Percentiles rank a stretch among this genome's conserved stretches.
These are phyloP conservation scores for Okamejei kenojei DNA, from an alignment of 2,797 vertebrate genomes.

Conservation along the genomic window DNA sequence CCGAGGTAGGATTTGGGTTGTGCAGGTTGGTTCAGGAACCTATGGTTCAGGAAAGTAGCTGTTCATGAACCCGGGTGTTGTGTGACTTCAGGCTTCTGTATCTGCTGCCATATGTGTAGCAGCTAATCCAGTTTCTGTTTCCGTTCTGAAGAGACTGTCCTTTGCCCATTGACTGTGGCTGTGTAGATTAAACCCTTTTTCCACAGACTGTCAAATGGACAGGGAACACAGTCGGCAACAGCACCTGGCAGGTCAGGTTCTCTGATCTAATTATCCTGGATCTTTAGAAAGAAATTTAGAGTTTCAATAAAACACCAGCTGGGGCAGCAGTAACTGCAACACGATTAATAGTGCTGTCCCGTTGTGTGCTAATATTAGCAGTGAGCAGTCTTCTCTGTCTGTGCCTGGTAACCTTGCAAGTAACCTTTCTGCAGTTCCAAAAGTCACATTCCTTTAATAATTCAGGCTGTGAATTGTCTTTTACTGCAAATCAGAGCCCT, in stretches of 20 bases:
- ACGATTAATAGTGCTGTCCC: neutral
- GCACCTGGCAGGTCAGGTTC: neutral
- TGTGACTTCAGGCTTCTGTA: too few relatives aligned
- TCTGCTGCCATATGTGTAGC: too few relatives aligned
- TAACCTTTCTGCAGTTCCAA: constrained; percentile 3
- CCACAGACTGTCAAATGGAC: neutral
- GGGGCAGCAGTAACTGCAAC: neutral
- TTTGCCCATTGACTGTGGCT: neutral
- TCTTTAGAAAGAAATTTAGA: neutral
- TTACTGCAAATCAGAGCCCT: neutral
- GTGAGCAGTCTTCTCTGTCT: neutral
- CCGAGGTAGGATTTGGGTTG: too few relatives aligned
- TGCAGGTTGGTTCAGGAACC: too few relatives aligned
- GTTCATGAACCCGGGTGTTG: too few relatives aligned
- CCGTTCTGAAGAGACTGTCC: neutral
- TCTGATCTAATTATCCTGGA: neutral
- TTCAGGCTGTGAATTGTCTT: neutral
- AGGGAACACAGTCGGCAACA: neutral
- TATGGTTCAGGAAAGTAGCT: too few relatives aligned
- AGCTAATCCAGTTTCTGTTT: neutral
- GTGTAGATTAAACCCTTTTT: neutral
- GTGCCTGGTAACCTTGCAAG: neutral
- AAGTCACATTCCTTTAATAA: constrained; percentile 11
- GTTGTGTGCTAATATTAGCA: constrained; percentile 28
- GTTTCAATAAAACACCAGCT: neutral